These are phyloP conservation scores for Chelidonichthys spinosus DNA, from an alignment of 2,797 vertebrate genomes.

Conservation along the genomic window DNA sequence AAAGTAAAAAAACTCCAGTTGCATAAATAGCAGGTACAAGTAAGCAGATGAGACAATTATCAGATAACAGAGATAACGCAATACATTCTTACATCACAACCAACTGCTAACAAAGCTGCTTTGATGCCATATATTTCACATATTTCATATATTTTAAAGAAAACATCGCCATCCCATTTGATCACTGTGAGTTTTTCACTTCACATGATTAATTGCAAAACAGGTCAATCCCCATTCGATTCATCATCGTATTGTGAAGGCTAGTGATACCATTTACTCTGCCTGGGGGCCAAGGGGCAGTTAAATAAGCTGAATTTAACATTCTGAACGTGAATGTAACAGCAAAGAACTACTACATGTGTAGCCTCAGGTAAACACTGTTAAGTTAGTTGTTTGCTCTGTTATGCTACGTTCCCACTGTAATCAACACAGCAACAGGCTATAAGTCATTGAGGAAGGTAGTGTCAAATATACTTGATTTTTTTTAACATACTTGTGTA, in stretches of 20 bases:
- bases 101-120: neutral
- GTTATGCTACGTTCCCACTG: too few relatives aligned
- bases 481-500: too few relatives aligned
- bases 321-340: too few relatives aligned
- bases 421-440: too few relatives aligned
- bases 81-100: neutral
- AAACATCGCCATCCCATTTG: neutral
- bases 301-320: too few relatives aligned
- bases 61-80: constrained; percentile 2
- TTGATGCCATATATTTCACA: neutral
- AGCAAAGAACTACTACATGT: too few relatives aligned
- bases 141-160: neutral
- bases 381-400: too few relatives aligned
- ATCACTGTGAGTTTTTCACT: neutral
- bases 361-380: too few relatives aligned
- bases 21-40: neutral
- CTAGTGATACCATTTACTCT: neutral
- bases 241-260: neutral
- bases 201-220: constrained; percentile 17
- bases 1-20: neutral
- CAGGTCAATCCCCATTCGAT: neutral
- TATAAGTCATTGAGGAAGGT: too few relatives aligned
- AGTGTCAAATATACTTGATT: too few relatives aligned
- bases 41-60: neutral
- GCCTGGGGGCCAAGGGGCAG: too few relatives aligned